Percentiles rank a stretch among this genome's conserved stretches.
Conservation (phyloP, 2,113 vertebrate genomes). For the Epinephelus fuscoguttatus region DNA sequence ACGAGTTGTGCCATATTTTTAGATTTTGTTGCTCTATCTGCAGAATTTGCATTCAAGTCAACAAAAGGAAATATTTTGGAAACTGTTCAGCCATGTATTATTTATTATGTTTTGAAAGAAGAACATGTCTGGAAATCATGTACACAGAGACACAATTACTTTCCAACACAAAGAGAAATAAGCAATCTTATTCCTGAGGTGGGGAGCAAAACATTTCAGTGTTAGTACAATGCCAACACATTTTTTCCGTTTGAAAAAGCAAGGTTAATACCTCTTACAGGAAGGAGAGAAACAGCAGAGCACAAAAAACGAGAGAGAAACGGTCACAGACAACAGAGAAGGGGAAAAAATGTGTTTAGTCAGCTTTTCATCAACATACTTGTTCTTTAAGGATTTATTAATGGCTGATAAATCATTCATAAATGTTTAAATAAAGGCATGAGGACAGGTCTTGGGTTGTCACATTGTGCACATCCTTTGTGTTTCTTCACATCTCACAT, state of each 20-base stretch:
- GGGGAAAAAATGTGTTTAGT: too few species aligned
- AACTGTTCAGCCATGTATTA: background rate
- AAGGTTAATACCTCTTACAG: background rate
- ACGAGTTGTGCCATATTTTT: background rate
- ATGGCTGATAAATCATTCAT: background rate
- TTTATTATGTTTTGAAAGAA: background rate
- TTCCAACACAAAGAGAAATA: background rate
- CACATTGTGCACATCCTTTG: background rate
- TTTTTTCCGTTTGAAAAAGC: too few species aligned
- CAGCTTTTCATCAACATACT: background rate
- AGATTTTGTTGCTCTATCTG: background rate
- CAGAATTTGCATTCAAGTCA: background rate
- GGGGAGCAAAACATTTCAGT: too few species aligned
- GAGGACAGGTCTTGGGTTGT: background rate
- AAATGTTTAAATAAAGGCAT: background rate
- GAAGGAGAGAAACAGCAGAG: background rate
- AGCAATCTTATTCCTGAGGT: background rate
- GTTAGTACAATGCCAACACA: background rate
- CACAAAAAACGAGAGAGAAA: background rate
- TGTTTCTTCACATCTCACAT: background rate
- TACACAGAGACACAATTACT: background rate
- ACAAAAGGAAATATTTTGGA: background rate
- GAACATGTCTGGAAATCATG: background rate
- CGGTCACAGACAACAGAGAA: background rate
- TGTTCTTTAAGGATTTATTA: background rate